Conservation (phyloP, 2,797 vertebrate species). For the Brachymystax lenok region DNA sequence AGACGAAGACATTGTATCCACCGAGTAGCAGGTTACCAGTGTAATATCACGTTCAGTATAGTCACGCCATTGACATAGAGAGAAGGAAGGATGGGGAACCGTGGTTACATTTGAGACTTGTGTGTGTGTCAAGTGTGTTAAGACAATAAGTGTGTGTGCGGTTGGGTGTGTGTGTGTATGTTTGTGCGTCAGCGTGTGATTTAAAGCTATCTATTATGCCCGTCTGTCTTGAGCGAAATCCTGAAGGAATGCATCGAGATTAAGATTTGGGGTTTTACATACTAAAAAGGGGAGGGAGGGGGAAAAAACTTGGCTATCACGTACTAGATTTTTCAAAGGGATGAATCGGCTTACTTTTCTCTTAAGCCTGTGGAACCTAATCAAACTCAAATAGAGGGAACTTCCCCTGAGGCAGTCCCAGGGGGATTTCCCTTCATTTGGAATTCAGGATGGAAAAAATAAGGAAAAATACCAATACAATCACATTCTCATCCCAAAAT, state of each 20-base stretch:
- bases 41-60: conserved; percentile 31
- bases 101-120: conserved; percentile 37
- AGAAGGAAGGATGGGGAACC: conserved; percentile 19
- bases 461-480: neutral
- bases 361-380: conserved; percentile 72
- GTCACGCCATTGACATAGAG: conserved; percentile 23
- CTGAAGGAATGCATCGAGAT: conserved; percentile 53
- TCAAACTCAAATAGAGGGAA: conserved; percentile 70
- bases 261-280: conserved; percentile 59
- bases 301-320: conserved; percentile 50
- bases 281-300: conserved; percentile 42
- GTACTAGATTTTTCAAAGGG: conserved; percentile 57
- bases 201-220: conserved; percentile 35
- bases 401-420: conserved; percentile 63
- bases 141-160: neutral
- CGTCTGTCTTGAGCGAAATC: conserved; percentile 47
- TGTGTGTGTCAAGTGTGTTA: no score
- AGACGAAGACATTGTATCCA: conserved; percentile 44
- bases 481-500: conserved; percentile 63
- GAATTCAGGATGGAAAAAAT: conserved; percentile 60
- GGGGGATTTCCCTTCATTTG: conserved; percentile 73
- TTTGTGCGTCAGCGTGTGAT: conserved; percentile 28
- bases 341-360: conserved; percentile 72
- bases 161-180: conserved; percentile 9
- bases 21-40: conserved; percentile 17